Conservation (phyloP, 2,888 invertebrate species). For the Diplazon laetatorius region DNA sequence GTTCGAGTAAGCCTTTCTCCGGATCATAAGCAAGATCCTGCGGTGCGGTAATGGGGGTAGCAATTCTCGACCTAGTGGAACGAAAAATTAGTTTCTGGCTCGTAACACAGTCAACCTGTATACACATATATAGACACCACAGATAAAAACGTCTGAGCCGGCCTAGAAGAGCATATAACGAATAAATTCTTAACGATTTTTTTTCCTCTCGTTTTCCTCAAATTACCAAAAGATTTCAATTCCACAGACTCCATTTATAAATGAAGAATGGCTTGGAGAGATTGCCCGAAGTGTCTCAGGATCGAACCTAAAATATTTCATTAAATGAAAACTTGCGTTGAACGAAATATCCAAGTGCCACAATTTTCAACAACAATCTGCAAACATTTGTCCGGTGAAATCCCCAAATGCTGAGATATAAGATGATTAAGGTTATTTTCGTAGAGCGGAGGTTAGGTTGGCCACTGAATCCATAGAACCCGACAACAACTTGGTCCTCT, state of each 20-base stretch:
- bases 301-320: background rate
- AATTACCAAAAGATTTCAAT: too few relatives aligned
- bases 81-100: conserved; percentile 63
- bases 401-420: too few relatives aligned
- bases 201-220: conserved; percentile 4
- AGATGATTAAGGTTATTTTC: too few relatives aligned
- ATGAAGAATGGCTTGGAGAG: background rate
- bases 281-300: background rate
- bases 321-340: background rate
- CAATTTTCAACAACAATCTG: conserved; percentile 11
- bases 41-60: conserved; percentile 47
- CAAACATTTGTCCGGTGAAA: too few relatives aligned
- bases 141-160: conserved; percentile 20
- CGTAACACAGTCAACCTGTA: conserved; percentile 3
- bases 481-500: too few relatives aligned
- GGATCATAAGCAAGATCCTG: conserved; percentile 42
- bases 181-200: conserved; percentile 18
- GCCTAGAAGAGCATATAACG: background rate
- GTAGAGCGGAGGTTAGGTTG: background rate
- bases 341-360: background rate
- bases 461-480: background rate
- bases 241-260: background rate
- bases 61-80: conserved; percentile 65
- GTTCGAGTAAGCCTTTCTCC: conserved; percentile 1
- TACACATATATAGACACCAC: background rate